Evolutionary conservation across 1,140 invertebrate species (phyloP), one percentile per base, ranked within the genome.

Genomic region (Solen grandis): DNA sequence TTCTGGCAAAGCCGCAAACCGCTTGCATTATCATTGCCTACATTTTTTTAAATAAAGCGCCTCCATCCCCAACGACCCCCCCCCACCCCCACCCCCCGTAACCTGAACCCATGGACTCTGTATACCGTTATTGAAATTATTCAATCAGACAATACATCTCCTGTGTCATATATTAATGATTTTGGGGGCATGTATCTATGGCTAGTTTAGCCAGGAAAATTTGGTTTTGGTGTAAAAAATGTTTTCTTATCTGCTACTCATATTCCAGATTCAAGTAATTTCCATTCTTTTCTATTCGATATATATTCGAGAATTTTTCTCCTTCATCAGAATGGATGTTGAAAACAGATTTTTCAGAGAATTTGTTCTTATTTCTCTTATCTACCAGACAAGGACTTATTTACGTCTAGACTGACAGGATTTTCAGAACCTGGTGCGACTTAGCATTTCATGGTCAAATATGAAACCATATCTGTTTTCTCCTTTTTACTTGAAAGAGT

Each of bases 191-290:
- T n/a, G n/a, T n/a, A n/a, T n/a, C n/a, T n/a, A 50, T 52, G 27
- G 59, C 66, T 69, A 33, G 36, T 41, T 41, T 78, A 33, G 63
- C 63, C 16, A 36, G 13, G 69, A 31, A 78, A n/a, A 57, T 78
- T 36, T 78, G 63, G 75, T 19, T 55, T 8, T 68, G 29, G 27
- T 78, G 75, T 55, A 8, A 78, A 41, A 22, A 60, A 76, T 2
- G 36, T 76, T 22, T 41, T 16, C 36, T 10, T 76, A 16, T 46
- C 59, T 33, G 73, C 62, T 54, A 29, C 19, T 19, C 33, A 22
- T 76, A 8, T 69, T 14, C 62, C 75, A 8, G 75, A 52, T 3
- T n/a, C 22, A 57, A n/a, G 25, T 25, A 78, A 68, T n/a, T n/a
- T n/a, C n/a, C n/a, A n/a, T n/a, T n/a, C n/a, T n/a, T n/a, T 54